phyloP scores from a whole-genome alignment of 2,888 invertebrate genomes.

The Phorcus lineatus region DNA sequence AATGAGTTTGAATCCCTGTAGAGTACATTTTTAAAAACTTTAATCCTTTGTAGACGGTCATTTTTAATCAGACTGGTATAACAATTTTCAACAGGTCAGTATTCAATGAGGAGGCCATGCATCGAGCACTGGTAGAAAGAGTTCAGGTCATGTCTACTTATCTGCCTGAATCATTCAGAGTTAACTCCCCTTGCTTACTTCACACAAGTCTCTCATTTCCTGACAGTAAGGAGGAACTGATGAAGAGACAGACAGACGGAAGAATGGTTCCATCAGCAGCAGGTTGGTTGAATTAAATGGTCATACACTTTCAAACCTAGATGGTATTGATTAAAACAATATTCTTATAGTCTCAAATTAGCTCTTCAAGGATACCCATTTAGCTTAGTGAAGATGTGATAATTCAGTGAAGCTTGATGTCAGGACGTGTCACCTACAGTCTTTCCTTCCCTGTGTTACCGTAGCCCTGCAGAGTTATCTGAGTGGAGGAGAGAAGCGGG shows the following conservation, averaged over 20 bases:
- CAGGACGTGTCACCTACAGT: not conserved
- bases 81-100: conserved; percentile 52
- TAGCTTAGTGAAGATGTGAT: too few relatives aligned
- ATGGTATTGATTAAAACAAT: too few relatives aligned
- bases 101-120: conserved; percentile 51
- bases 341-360: too few relatives aligned
- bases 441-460: not conserved
- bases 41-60: too few relatives aligned
- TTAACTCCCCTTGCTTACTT: conserved; percentile 46
- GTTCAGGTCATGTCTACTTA: conserved; percentile 44
- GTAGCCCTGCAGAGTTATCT: conserved; percentile 55
- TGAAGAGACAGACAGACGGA: conserved; percentile 1
- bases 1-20: too few relatives aligned
- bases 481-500: conserved; percentile 38
- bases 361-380: too few relatives aligned
- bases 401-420: too few relatives aligned
- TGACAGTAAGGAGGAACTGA: conserved; percentile 46
- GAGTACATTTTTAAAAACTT: too few relatives aligned
- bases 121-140: conserved; percentile 68
- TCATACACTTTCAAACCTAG: too few relatives aligned
- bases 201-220: conserved; percentile 57
- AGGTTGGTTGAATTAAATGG: conserved; percentile 43
- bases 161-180: conserved; percentile 58
- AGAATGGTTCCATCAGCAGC: conserved; percentile 55
- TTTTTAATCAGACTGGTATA: too few relatives aligned